These are phyloP conservation scores for Chydorus sphaericus DNA, from an alignment of 2,888 invertebrate species.

Conservation along the genomic window DNA sequence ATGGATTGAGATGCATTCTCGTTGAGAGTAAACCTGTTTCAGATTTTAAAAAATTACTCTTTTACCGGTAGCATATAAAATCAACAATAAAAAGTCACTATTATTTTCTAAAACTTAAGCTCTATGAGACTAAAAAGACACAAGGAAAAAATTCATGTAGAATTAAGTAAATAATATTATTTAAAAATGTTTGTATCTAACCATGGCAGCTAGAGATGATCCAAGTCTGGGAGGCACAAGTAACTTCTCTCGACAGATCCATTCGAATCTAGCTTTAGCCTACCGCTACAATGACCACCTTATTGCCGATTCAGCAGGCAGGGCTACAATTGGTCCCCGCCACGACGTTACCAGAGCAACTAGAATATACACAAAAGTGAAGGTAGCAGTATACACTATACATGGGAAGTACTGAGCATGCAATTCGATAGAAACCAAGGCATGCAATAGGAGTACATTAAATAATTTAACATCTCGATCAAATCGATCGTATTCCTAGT, in stretches of 20 bases:
- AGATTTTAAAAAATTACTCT: neutral
- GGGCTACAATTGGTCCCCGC: neutral
- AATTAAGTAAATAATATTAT: too few relatives aligned
- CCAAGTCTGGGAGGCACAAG: neutral
- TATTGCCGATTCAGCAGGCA: neutral
- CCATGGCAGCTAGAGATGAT: neutral
- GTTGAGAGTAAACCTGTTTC: slow-evolving; percentile 1
- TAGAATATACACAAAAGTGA: neutral
- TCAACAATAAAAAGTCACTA: neutral
- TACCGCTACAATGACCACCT: neutral
- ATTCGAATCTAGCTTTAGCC: neutral
- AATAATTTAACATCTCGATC: too few relatives aligned
- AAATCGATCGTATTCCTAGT: too few relatives aligned
- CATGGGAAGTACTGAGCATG: too few relatives aligned
- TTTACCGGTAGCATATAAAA: neutral
- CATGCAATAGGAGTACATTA: too few relatives aligned
- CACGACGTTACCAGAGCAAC: neutral
- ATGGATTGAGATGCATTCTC: slow-evolving; percentile 8
- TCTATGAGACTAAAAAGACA: too few relatives aligned
- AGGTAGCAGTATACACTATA: too few relatives aligned
- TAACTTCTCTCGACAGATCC: neutral
- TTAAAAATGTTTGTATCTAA: too few relatives aligned
- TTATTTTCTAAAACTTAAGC: neutral
- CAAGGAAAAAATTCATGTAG: too few relatives aligned
- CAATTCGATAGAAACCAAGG: too few relatives aligned